Percentiles rank a stretch among this genome's conserved stretches.
Conservation (phyloP, 2,113 vertebrate species). For the Setophaga petechia region DNA sequence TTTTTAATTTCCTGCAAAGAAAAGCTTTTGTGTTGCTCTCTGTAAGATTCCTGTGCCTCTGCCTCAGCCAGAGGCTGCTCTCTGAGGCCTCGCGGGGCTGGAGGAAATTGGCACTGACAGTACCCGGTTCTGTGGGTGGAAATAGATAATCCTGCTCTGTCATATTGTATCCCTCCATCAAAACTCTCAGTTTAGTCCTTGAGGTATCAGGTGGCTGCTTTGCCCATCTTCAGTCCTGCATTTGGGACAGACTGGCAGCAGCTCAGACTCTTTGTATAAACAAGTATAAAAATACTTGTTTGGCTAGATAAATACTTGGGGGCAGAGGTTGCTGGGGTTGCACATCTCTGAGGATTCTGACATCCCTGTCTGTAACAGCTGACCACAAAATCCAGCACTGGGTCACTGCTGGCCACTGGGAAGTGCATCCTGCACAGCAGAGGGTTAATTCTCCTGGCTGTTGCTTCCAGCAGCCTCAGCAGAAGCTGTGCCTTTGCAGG, state of each 20-base stretch:
- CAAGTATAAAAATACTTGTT: neutral
- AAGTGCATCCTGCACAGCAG: neutral
- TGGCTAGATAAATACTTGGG: neutral
- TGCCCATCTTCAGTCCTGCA: neutral
- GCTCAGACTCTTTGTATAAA: neutral
- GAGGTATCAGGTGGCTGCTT: neutral
- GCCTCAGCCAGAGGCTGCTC: neutral
- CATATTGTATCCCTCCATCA: neutral
- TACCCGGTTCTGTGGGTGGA: neutral
- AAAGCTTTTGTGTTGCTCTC: constrained; percentile 45
- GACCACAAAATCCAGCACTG: neutral
- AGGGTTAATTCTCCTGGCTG: constrained; percentile 4
- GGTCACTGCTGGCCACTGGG: neutral
- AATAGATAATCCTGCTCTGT: neutral
- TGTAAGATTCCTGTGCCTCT: neutral
- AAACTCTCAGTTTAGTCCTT: neutral
- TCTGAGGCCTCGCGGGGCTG: neutral
- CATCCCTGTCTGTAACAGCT: neutral
- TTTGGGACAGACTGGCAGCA: neutral
- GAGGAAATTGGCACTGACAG: neutral
- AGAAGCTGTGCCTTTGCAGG: constrained; percentile 26
- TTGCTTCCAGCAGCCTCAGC: constrained; percentile 17
- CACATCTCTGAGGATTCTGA: neutral
- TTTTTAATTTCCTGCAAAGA: constrained; percentile 52
- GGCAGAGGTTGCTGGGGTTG: neutral